Percentiles rank a stretch among this genome's conserved stretches.
Evolutionary conservation across 2,113 vertebrate species (phyloP).

Genomic region (Hymenochirus boettgeri): DNA sequence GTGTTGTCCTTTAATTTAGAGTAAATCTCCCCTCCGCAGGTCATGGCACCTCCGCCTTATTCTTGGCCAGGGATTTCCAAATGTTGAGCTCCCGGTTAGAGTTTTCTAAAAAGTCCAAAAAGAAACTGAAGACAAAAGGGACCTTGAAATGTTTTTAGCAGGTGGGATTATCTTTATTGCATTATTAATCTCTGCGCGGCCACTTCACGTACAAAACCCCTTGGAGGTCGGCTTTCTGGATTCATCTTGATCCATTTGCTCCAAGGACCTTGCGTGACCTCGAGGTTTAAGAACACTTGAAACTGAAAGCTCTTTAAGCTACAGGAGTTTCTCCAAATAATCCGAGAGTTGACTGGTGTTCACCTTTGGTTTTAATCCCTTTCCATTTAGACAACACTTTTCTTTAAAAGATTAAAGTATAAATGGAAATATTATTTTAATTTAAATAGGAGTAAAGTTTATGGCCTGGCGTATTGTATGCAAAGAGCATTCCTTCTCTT

Average conservation of each 20-base stretch:
- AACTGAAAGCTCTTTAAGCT: constrained; percentile 17
- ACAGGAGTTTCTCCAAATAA: background rate
- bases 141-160: constrained; percentile 1
- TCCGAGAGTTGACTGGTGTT: background rate
- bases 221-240: background rate
- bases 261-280: background rate
- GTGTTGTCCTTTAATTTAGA: too few species aligned
- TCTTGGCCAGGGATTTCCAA: too few species aligned
- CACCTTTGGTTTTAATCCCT: background rate
- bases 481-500: too few species aligned
- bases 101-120: constrained; percentile 23
- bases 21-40: too few species aligned
- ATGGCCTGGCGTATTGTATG: too few species aligned
- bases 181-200: constrained; percentile 8
- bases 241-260: background rate
- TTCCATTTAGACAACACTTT: constrained; percentile 3
- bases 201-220: constrained; percentile 20
- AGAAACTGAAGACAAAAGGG: constrained; percentile 2
- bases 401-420: too few species aligned
- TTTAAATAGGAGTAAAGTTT: too few species aligned
- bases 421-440: too few species aligned
- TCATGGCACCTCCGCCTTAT: too few species aligned
- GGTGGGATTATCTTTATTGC: constrained; percentile 13
- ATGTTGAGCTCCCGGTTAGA: too few species aligned
- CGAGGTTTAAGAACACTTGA: constrained; percentile 8